Evolutionary conservation across 2,113 vertebrate species (phyloP), one percentile per base, ranked within the genome.

Genomic region (Meriones unguiculatus): DNA sequence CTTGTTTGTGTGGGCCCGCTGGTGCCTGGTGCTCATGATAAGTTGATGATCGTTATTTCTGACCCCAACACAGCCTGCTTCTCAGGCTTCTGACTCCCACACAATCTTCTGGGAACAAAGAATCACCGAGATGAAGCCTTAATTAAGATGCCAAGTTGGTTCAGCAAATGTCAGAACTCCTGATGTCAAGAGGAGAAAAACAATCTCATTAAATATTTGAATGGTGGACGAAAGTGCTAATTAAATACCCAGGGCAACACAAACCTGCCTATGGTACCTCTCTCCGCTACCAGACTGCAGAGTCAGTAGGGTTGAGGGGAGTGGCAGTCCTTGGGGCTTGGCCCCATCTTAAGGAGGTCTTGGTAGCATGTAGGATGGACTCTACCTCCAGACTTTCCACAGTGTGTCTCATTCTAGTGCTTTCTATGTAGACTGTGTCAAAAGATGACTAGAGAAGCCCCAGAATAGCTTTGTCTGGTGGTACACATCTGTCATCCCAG

Each of bases 121-220:
- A 1, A 7, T 57, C 91, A 35, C 52, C 20, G 32, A 84, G 82
- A 24, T 67, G 46, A 22, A 86, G 46, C 91, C 65, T 69, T 82
- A 77, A 93, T 52, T 70, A 85, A 86, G 95, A 91, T 7, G 92
- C 97, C 85, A 87, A 59, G 85, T 54, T 4, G 87, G 94, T 70
- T 91, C 80, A 78, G 87, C 92, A 90, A 97, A 90, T 72, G 96
- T 93, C 97, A 97, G 95, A 54, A 93, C 38, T 57, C 41, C 90
- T 77, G 95, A 89, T 62, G 94, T 88, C 88, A 54, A 0, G 62
- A 84, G 72, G 35, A 92, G 87, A 92, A 54, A 84, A 62, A 52
- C 7, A 64, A 69, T 22, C 94, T 92, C 69, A 52, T 81, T 90
- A 54, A 89, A 73, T 59, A 89, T 95, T 82, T 87, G 96, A 10